phyloP scores from a whole-genome alignment of 2,113 vertebrate genomes.

The Heliornis fulica region DNA sequence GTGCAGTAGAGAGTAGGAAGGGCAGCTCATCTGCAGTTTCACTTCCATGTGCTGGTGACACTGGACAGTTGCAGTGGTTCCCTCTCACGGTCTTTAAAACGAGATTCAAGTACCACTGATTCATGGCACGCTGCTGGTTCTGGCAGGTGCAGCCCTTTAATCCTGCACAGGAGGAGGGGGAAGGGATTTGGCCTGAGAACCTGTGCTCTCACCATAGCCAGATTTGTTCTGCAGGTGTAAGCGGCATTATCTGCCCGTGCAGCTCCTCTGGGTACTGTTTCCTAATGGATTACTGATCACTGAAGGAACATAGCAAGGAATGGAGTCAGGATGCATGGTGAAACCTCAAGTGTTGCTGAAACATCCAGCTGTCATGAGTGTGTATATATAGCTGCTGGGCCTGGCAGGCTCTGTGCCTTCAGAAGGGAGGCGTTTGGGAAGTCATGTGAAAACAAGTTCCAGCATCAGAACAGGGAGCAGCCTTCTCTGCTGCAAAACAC shows the following conservation, averaged over 20 bases:
- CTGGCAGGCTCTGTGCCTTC: background rate
- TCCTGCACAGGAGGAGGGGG: background rate
- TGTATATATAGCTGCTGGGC: background rate
- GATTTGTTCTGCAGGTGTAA: background rate
- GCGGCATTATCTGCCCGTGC: background rate
- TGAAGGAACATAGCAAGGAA: background rate
- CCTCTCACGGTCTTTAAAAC: background rate
- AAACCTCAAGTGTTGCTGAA: background rate
- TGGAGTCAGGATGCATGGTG: background rate
- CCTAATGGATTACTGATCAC: background rate
- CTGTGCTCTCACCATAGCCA: background rate
- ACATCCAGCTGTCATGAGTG: background rate
- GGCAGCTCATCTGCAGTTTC: background rate
- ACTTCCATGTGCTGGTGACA: background rate
- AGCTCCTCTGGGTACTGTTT: background rate
- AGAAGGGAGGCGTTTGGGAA: background rate
- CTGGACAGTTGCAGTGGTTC: background rate
- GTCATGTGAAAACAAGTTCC: constrained; percentile 6
- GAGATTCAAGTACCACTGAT: background rate
- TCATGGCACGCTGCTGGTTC: background rate
- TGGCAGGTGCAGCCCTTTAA: background rate
- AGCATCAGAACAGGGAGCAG: background rate
- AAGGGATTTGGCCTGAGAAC: background rate
- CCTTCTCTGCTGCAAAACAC: background rate
- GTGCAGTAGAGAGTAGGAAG: background rate